Evolutionary conservation across 2,797 vertebrate genomes (phyloP).

Genomic region (Acrossocheilus wenchowensis): DNA sequence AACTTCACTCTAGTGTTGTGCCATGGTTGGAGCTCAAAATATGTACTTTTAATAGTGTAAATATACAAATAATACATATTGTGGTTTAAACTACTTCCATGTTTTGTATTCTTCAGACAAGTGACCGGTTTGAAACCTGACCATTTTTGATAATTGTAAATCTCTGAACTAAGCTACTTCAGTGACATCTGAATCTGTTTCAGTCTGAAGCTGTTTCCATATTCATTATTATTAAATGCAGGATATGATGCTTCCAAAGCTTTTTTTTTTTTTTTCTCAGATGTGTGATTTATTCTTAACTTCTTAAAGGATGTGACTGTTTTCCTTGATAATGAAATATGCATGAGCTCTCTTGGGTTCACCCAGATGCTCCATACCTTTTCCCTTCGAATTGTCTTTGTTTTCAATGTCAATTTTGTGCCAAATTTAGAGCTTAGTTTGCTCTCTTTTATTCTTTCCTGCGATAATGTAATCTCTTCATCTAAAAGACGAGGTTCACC

Average conservation of each 20-base stretch:
- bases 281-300: conserved; percentile 43
- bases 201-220: neutral
- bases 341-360: conserved; percentile 50
- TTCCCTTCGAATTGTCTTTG: neutral
- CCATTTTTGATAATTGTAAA: neutral
- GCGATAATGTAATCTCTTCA: conserved; percentile 23
- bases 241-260: neutral
- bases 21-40: neutral
- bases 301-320: conserved; percentile 32
- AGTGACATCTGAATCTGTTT: neutral
- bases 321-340: conserved; percentile 51
- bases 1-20: neutral
- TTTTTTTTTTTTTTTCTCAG: neutral
- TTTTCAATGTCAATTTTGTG: conserved; percentile 9
- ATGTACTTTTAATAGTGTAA: neutral
- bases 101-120: neutral
- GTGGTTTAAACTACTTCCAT: neutral
- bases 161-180: neutral
- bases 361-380: conserved; percentile 32
- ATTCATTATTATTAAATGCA: conserved; percentile 7
- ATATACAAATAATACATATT: neutral
- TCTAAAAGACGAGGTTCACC: conserved; percentile 1
- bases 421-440: conserved; percentile 27
- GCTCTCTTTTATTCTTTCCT: conserved; percentile 19
- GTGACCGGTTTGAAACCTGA: neutral